Evolutionary conservation across 2,113 vertebrate species (phyloP), one percentile per base, ranked within the genome.

Genomic region (Eurystomus gularis): DNA sequence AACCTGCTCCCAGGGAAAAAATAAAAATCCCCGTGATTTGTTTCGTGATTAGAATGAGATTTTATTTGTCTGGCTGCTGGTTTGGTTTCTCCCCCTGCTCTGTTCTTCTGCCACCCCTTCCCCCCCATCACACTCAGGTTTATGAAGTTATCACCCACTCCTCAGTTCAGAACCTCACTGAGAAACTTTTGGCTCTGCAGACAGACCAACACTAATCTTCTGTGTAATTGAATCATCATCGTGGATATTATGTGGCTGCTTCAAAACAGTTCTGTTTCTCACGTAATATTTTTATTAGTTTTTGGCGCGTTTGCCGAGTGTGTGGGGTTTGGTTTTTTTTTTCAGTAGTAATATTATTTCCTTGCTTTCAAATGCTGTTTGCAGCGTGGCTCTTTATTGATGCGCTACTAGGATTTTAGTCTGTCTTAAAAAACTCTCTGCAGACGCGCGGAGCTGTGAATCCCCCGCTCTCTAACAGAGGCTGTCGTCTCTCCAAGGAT

Each of bases 201-300:
- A 57, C 81, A 75, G 81, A 70, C 54, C 40, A 12, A 46, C 70
- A 82, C 95, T 96, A 96, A 96, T 95, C 96, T 96, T 73, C 91
- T 42, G 82, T 81, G 93, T 95, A 96, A 97, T 90, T 96, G 94
- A 95, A 92, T 94, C 96, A 82, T 77, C 82, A 40, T 61, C 7
- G 19, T 78, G 84, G 86, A 84, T 96, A 6, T 95, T 84, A 77
- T 93, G 88, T 58, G 93, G 79, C 62, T 88, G 88, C 84, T 95
- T 87, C 3, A 6, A 66, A 94, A 58, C 76, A 12, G 28, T 93
- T 90, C 90, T 92, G 72, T 89, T 93, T 86, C 94, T 75, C 81
- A 2, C 79, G 64, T 61, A 39, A 21, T 79, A 15, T 91, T 97
- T 96, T 96, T 85, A 95, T 96, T 82, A 91, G 88, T 90, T 95